Conservation (phyloP, 2,113 vertebrate species). For the Haemorhous mexicanus region DNA sequence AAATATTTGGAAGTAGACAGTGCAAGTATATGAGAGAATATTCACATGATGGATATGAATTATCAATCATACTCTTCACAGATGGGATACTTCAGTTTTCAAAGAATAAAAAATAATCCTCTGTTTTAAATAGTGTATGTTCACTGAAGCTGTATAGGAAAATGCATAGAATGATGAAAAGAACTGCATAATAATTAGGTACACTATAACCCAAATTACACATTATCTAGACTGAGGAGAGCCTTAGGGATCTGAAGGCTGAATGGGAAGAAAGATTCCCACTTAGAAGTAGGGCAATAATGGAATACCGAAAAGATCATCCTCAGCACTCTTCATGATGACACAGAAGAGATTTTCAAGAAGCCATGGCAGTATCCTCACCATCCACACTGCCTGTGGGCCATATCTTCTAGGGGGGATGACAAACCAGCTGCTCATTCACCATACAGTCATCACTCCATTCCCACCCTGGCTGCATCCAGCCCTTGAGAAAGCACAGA, state of each 20-base stretch:
- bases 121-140: background rate
- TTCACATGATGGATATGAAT: background rate
- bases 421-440: background rate
- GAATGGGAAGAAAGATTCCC: background rate
- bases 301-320: background rate
- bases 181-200: background rate
- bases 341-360: background rate
- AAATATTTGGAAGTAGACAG: background rate
- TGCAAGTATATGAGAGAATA: background rate
- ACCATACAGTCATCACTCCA: background rate
- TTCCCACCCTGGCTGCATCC: background rate
- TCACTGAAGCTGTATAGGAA: background rate
- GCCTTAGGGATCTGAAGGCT: background rate
- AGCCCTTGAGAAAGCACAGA: background rate
- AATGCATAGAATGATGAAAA: background rate
- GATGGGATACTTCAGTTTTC: background rate
- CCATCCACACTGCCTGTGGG: background rate
- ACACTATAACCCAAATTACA: background rate
- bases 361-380: background rate
- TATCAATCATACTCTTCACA: background rate
- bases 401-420: background rate
- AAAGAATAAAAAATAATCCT: background rate
- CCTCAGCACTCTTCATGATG: background rate
- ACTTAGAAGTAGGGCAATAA: background rate
- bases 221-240: background rate